These are phyloP conservation scores for Struthio camelus DNA, from an alignment of 2,113 vertebrate species.

Conservation along the genomic window DNA sequence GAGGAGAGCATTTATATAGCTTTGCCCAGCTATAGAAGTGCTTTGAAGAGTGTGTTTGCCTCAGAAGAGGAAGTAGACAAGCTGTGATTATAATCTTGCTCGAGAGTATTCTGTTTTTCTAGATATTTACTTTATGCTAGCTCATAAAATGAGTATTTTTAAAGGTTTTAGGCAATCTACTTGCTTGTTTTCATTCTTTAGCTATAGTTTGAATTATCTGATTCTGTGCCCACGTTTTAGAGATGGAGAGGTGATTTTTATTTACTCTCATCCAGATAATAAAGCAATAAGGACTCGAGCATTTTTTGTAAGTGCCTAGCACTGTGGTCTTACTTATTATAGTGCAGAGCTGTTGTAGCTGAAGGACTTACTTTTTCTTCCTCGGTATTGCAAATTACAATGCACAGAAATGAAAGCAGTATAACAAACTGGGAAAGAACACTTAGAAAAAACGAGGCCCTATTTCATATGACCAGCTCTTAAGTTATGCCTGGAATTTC, in stretches of 20 bases:
- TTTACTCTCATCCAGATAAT: not conserved
- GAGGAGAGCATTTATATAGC: not conserved
- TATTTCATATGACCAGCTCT: not conserved
- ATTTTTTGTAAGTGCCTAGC: not conserved
- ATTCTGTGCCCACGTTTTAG: not conserved
- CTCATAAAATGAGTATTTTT: not conserved
- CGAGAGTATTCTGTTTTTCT: not conserved
- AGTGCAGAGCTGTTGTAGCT: not conserved
- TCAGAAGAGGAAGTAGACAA: not conserved
- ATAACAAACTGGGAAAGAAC: not conserved
- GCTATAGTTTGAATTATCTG: not conserved
- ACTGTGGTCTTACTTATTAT: not conserved
- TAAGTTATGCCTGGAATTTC: constrained; percentile 44
- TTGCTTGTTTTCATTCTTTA: not conserved
- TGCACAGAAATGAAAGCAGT: not conserved
- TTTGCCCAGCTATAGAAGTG: not conserved
- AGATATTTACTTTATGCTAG: not conserved
- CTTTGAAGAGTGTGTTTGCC: not conserved
- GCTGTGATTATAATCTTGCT: not conserved
- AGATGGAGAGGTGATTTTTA: not conserved
- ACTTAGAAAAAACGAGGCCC: not conserved
- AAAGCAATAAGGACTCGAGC: not conserved
- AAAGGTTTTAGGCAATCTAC: not conserved
- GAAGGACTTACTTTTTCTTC: not conserved
- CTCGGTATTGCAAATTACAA: not conserved